Base-by-base conservation (phyloP, 2,888 invertebrate genomes). In the Tricholauxania praeusta region DNA sequence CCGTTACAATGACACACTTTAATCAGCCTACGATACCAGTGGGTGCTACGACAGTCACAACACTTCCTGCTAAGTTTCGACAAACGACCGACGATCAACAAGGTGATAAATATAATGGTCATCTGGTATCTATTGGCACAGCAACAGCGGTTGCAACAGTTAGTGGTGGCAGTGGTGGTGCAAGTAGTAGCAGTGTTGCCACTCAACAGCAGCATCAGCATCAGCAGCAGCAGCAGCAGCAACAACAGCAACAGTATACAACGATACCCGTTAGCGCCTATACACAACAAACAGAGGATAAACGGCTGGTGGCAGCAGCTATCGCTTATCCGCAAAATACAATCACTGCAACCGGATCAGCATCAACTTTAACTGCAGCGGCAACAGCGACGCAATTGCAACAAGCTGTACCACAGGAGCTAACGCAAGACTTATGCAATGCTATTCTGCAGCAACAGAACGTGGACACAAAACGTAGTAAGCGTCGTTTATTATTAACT, bases 41-140 rank as follows among this genome's bases (percentile, higher is more conserved):
- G 64, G 72, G 78, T 60, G 77, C 79, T 19, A 77, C 82, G 66
- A 79, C 81, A 49, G 80, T 80, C 47, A 78, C 88, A 78, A 88
- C 89, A 49, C 87, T 89, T 78, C 89, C 91, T 74, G 90, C 91
- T 79, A 93, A 93, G 88, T 93, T 90, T 85, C 88, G 91, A 3
- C 88, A 78, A 28, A 78, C 75, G n/a, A 82, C 79, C 71, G 85
- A 85, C n/a, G 84, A 85, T 39, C 75, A 77, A 1, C 76, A 81
- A 55, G 89, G 90, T 22, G 90, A 89, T 80, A 88, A 90, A 82
- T 90, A 91, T 49, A 90, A 89, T 73, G 87, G 88, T 0, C 88
- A 88, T 72, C 74, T 87, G 76, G 83, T 86, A 60, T 78, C 83
- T 12, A 78, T 80, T 64, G 79, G 79, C 1, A 72, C 79, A 2